phyloP scores from a whole-genome alignment of 64 coral and sea anemone genomes.

The Platygyra sinensis region DNA sequence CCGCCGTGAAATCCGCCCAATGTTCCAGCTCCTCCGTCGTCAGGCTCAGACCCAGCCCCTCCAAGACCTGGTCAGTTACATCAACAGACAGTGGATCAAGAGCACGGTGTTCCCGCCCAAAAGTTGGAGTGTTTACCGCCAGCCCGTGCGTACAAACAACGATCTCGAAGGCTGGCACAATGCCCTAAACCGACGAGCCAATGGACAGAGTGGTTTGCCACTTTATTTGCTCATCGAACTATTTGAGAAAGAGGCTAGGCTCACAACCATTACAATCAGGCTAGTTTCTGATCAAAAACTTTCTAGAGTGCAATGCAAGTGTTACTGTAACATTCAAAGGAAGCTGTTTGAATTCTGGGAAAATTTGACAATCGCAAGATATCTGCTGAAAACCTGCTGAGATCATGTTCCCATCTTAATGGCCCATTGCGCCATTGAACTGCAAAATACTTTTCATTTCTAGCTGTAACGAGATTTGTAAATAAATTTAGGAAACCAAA shows the following conservation, averaged over 20 bases:
- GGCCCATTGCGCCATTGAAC: no score
- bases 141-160: constrained; percentile 27
- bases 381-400: no score
- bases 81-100: constrained; percentile 7
- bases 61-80: not conserved
- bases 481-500: no score
- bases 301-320: not conserved
- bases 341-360: constrained; percentile 2
- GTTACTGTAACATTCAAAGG: not conserved
- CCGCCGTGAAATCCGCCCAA: no score
- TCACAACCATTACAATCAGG: not conserved
- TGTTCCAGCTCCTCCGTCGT: no score
- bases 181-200: not conserved
- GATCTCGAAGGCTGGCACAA: constrained; percentile 13
- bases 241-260: constrained; percentile 15
- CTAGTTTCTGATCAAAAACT: constrained; percentile 22
- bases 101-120: constrained; percentile 11
- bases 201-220: not conserved
- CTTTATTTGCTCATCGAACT: constrained; percentile 36
- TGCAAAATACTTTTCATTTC: no score
- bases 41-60: no score
- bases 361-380: not conserved
- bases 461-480: no score
- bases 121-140: constrained; percentile 44
- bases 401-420: no score